Conservation (phyloP, 2,113 vertebrate species). For the Crocuta crocuta region DNA sequence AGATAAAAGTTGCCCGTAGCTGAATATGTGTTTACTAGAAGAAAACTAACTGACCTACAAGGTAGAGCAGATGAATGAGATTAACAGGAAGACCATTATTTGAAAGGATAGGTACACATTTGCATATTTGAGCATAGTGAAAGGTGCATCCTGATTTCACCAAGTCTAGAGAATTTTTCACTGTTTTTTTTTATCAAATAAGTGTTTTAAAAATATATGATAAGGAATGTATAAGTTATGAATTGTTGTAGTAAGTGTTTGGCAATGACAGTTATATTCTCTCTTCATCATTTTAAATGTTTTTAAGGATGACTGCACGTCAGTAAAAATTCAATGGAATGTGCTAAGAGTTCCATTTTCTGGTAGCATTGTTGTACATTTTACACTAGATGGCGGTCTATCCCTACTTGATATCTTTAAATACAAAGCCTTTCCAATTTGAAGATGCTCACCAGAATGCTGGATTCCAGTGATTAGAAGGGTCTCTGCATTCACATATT, state of each 20-base stretch:
- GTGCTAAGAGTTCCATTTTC: not conserved
- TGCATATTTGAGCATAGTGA: not conserved
- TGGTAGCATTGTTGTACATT: not conserved
- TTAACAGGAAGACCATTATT: not conserved
- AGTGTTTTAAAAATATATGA: not conserved
- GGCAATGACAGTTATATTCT: not conserved
- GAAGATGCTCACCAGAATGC: not conserved
- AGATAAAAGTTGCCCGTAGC: not conserved
- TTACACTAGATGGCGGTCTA: slow-evolving; percentile 67
- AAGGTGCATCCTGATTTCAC: not conserved
- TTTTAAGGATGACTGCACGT: not conserved
- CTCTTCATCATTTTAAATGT: not conserved
- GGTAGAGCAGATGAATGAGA: not conserved
- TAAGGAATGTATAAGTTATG: not conserved
- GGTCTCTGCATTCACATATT: not conserved
- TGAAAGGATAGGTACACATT: not conserved
- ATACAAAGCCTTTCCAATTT: not conserved
- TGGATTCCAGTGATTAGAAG: too few species aligned
- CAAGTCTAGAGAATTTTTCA: not conserved
- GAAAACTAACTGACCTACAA: not conserved
- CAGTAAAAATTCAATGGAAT: not conserved
- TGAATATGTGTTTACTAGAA: not conserved
- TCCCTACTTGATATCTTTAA: slow-evolving; percentile 22
- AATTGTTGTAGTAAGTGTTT: not conserved
- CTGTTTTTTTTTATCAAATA: not conserved